These are phyloP conservation scores for Encarsia formosa DNA, from an alignment of 2,888 invertebrate species.

Conservation along the genomic window DNA sequence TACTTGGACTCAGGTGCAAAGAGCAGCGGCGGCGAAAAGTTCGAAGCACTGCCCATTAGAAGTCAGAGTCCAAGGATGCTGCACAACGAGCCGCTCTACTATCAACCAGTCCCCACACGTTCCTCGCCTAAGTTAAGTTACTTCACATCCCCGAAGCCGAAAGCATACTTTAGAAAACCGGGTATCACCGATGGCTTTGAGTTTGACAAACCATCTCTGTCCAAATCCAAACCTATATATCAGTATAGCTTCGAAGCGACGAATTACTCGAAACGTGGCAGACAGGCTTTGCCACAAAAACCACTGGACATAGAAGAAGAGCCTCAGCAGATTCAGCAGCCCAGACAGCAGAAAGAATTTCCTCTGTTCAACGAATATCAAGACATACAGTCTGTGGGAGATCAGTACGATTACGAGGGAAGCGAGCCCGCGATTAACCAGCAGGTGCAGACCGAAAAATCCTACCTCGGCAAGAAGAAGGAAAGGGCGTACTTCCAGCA, in stretches of 20 bases:
- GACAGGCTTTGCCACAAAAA: background rate
- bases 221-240: constrained; percentile 61
- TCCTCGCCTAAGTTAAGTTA: constrained; percentile 33
- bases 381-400: constrained; percentile 26
- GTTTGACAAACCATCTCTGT: constrained; percentile 30
- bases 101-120: constrained; percentile 35
- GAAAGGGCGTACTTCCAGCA: constrained; percentile 17
- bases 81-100: constrained; percentile 36
- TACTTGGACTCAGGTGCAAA: constrained; percentile 31
- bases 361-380: constrained; percentile 39
- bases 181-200: constrained; percentile 21
- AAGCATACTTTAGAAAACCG: constrained; percentile 29
- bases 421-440: constrained; percentile 12
- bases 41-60: constrained; percentile 27
- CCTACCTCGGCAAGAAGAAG: too few relatives aligned
- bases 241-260: constrained; percentile 71
- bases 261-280: constrained; percentile 43
- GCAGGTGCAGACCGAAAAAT: too few relatives aligned
- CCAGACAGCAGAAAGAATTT: constrained; percentile 25
- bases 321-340: background rate
- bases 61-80: constrained; percentile 35
- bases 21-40: constrained; percentile 23
- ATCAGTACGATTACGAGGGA: constrained; percentile 18
- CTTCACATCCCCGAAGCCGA: constrained; percentile 34
- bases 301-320: constrained; percentile 24